A percentile compares a stretch with the other conserved stretches of the same genome.
These are phyloP conservation scores for Thaumetopoea pityocampa DNA, from an alignment of 1,140 invertebrate genomes.

Conservation along the genomic window DNA sequence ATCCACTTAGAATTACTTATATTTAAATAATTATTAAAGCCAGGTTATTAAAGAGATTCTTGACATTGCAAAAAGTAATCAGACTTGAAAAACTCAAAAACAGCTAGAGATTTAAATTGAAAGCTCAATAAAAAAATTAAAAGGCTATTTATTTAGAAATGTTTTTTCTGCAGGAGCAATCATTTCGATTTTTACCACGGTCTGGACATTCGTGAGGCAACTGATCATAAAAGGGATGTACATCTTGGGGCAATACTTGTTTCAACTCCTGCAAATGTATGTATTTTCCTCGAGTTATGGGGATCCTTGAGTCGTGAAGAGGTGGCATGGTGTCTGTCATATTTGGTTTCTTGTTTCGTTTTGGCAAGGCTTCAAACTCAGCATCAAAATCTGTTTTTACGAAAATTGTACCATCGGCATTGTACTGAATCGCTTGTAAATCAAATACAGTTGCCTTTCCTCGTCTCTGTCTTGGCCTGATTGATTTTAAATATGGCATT, in stretches of 20 bases:
- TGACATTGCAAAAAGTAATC: too few relatives aligned
- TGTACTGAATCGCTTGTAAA: background rate
- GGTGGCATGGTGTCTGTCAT: background rate
- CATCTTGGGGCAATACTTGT: background rate
- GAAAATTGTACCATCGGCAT: background rate
- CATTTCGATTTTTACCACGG: too few relatives aligned
- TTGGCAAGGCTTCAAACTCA: background rate
- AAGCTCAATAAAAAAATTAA: too few relatives aligned
- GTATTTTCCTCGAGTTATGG: background rate
- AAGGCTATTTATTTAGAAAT: too few relatives aligned
- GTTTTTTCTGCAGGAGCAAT: too few relatives aligned
- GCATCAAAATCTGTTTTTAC: background rate
- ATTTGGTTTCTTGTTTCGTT: background rate
- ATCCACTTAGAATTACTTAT: too few relatives aligned
- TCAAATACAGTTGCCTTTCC: background rate
- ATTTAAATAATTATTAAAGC: too few relatives aligned
- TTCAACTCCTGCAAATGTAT: slow-evolving; percentile 3
- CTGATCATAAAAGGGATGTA: too few relatives aligned
- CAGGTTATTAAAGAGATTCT: too few relatives aligned
- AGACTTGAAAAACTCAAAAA: too few relatives aligned
- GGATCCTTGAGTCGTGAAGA: background rate
- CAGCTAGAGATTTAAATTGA: too few relatives aligned
- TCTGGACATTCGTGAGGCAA: too few relatives aligned
- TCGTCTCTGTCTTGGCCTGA: background rate
- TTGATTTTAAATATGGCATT: background rate